These are phyloP conservation scores for Anticlea derivata DNA, from an alignment of 2,888 invertebrate species.

Conservation along the genomic window DNA sequence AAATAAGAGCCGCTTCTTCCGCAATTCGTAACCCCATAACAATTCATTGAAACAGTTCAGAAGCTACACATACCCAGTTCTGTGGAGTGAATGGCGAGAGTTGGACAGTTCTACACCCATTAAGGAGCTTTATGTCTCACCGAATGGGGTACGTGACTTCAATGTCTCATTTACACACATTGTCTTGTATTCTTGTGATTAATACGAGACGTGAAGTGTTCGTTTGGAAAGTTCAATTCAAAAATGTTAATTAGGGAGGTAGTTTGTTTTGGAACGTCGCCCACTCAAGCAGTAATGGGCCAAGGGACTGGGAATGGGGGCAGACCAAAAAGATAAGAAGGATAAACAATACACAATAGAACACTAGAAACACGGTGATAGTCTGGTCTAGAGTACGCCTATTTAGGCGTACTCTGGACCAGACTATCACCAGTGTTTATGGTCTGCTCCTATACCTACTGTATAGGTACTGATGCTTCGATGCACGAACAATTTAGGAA, in stretches of 20 bases:
- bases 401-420: too few species aligned
- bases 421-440: too few species aligned
- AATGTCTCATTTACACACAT: slow-evolving; percentile 57
- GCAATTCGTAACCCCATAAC: slow-evolving; percentile 24
- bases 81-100: slow-evolving; percentile 62
- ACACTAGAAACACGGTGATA: too few species aligned
- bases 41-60: slow-evolving; percentile 39
- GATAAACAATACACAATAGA: too few species aligned
- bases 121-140: slow-evolving; percentile 69
- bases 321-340: too few species aligned
- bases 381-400: too few species aligned
- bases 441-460: too few species aligned
- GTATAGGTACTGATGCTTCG: too few species aligned
- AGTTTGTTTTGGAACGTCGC: slow-evolving; percentile 16
- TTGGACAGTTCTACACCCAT: slow-evolving; percentile 72
- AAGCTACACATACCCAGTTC: slow-evolving; percentile 39
- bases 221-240: slow-evolving; percentile 25
- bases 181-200: slow-evolving; percentile 43
- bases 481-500: too few species aligned
- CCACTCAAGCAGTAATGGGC: background rate
- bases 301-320: background rate
- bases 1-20: slow-evolving; percentile 10
- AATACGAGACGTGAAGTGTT: slow-evolving; percentile 16
- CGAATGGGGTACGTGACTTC: slow-evolving; percentile 70
- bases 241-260: slow-evolving; percentile 14